Evolutionary conservation across 2,113 vertebrate genomes (phyloP).

Genomic region (Microcebus murinus): DNA sequence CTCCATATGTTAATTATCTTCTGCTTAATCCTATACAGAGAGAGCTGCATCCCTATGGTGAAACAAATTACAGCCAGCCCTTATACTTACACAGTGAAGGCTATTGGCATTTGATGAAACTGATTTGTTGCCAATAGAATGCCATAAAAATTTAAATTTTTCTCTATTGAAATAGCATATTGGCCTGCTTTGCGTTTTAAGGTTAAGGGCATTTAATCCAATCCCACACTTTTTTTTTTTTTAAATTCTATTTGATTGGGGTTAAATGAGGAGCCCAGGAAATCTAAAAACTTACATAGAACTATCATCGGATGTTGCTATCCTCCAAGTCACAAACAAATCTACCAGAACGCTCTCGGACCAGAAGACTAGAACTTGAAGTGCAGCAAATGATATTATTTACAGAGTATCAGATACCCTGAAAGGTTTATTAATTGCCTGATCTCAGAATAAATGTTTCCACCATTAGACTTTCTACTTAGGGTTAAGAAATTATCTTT

Average conservation of each 20-base stretch:
- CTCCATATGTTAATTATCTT: neutral
- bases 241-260: neutral
- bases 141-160: neutral
- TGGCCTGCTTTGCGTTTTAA: neutral
- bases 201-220: neutral
- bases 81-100: neutral
- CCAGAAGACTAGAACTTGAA: neutral
- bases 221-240: neutral
- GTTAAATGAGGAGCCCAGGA: neutral
- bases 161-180: neutral
- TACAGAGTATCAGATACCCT: neutral
- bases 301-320: rapidly evolving
- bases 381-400: neutral
- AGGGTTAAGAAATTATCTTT: neutral
- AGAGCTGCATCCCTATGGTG: neutral
- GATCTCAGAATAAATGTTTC: neutral
- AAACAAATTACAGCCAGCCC: neutral
- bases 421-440: neutral
- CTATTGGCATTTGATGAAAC: neutral
- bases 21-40: neutral
- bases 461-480: neutral
- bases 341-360: neutral
- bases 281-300: neutral
- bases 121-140: neutral
- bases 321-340: neutral